Percentiles rank a stretch among this genome's conserved stretches.
Evolutionary conservation across 2,888 invertebrate species (phyloP).

Genomic region (Drosophila neotestacea): DNA sequence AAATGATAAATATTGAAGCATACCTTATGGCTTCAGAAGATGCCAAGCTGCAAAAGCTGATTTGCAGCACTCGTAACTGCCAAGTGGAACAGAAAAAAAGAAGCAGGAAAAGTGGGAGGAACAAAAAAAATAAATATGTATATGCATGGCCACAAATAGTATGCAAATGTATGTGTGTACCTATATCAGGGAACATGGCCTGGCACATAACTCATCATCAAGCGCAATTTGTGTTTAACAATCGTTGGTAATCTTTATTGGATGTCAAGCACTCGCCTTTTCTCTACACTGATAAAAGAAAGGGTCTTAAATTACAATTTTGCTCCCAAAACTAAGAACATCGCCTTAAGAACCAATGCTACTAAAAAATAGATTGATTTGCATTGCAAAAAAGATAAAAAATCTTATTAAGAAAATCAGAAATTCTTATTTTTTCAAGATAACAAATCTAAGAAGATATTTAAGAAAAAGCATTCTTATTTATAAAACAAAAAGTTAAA

Average conservation of each 20-base stretch:
- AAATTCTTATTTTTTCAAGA: too few relatives aligned
- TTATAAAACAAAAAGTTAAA: too few relatives aligned
- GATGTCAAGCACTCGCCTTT: constrained; percentile 61
- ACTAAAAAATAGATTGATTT: too few relatives aligned
- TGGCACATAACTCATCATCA: constrained; percentile 70
- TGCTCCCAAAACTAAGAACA: too few relatives aligned
- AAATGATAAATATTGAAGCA: constrained; percentile 54
- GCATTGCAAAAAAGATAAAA: too few relatives aligned
- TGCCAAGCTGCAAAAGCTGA: constrained; percentile 59
- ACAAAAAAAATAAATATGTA: constrained; percentile 4
- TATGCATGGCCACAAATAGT: constrained; percentile 6
- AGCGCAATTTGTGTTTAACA: constrained; percentile 78
- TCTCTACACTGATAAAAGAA: too few relatives aligned
- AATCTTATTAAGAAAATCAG: too few relatives aligned
- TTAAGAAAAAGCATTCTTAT: too few relatives aligned
- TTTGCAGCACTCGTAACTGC: constrained; percentile 53
- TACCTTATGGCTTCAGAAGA: constrained; percentile 53
- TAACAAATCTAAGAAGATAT: too few relatives aligned
- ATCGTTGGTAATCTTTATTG: constrained; percentile 78
- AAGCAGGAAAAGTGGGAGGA: constrained; percentile 1
- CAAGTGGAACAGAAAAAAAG: constrained; percentile 16
- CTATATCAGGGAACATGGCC: constrained; percentile 23
- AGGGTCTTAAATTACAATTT: too few relatives aligned
- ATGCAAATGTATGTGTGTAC: constrained; percentile 5
- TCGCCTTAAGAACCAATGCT: too few relatives aligned